Conservation (phyloP, 2,888 invertebrate genomes). For the Pristionchus maxplancki region DNA sequence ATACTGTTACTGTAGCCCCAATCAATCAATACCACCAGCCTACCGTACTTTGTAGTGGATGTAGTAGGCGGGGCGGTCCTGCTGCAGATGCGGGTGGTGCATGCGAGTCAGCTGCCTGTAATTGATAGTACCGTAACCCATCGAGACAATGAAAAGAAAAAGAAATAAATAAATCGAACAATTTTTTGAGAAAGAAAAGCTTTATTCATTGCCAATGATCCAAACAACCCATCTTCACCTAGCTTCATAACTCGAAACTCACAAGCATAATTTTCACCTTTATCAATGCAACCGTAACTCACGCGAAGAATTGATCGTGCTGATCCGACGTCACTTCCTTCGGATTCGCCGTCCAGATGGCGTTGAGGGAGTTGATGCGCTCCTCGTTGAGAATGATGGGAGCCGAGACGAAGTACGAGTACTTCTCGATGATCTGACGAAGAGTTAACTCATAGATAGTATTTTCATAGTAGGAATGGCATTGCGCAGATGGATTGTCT, state of each 20-base stretch:
- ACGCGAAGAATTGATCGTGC: constrained; percentile 94
- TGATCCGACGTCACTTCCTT: constrained; percentile 89
- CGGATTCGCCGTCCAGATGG: constrained; percentile 91
- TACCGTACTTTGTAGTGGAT: constrained; percentile 50
- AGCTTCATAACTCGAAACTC: no score
- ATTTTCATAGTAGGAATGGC: no score
- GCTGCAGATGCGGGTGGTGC: constrained; percentile 61
- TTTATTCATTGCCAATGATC: background rate
- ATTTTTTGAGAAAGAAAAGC: background rate
- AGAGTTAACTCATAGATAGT: no score
- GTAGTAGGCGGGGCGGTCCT: constrained; percentile 55
- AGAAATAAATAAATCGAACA: no score
- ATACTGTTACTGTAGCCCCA: background rate
- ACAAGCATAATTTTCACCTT: background rate
- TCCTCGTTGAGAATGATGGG: constrained; percentile 93
- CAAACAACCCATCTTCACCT: no score
- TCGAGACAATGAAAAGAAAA: background rate
- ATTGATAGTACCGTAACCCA: background rate
- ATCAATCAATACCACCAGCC: background rate
- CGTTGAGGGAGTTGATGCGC: constrained; percentile 85
- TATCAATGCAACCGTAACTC: no score
- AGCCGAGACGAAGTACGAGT: constrained; percentile 96
- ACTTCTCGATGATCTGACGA: constrained; percentile 88
- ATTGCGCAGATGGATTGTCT: no score
- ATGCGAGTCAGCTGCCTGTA: constrained; percentile 61